phyloP scores from a whole-genome alignment of 2,797 vertebrate genomes.

The Gallinago stenura region DNA sequence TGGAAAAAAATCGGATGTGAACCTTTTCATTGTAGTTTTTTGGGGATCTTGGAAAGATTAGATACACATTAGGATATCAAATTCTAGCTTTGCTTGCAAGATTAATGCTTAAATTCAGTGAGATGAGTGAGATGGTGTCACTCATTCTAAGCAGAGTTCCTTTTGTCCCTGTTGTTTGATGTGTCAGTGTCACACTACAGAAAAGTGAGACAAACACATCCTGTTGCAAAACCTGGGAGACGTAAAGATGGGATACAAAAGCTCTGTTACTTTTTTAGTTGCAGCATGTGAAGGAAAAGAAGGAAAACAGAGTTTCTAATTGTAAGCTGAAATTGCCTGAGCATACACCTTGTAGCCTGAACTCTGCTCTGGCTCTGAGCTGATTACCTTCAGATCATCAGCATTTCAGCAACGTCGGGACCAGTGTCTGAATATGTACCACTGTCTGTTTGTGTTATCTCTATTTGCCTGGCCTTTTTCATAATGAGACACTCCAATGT shows the following conservation, averaged over 20 bases:
- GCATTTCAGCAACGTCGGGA: background rate
- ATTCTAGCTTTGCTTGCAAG: background rate
- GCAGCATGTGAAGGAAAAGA: background rate
- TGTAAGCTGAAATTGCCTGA: conserved; percentile 24
- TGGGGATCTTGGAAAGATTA: background rate
- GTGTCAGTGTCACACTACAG: background rate
- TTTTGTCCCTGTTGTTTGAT: background rate
- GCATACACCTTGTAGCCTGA: background rate
- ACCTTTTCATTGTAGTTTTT: background rate
- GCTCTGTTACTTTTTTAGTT: background rate
- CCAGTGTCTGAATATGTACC: background rate
- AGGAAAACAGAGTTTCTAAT: background rate
- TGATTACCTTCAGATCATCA: background rate
- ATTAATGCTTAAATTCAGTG: background rate
- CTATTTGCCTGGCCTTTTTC: background rate
- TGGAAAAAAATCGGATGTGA: background rate
- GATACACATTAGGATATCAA: background rate
- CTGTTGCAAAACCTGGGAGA: background rate
- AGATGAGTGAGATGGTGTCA: background rate
- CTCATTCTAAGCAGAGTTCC: background rate
- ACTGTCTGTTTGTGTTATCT: background rate
- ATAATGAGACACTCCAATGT: background rate
- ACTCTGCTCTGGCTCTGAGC: background rate
- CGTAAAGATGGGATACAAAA: background rate
- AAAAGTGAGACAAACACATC: background rate